These are phyloP conservation scores for Brevimyrus niger DNA, from an alignment of 2,113 vertebrate genomes.

Conservation along the genomic window DNA sequence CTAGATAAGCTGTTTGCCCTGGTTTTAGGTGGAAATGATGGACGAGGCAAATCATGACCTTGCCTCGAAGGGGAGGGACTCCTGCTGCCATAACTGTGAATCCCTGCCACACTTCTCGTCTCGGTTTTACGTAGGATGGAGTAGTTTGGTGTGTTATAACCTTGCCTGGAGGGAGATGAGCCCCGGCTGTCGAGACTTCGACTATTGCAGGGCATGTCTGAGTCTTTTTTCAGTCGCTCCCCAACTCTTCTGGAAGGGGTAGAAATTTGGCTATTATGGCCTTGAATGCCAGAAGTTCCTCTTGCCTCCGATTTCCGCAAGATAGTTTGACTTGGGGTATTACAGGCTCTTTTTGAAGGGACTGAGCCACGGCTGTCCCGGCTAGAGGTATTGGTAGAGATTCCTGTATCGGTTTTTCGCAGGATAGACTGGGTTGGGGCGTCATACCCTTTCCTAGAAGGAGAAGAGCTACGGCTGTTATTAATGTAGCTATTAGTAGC, in stretches of 20 bases:
- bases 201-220: constrained; percentile 20
- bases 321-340: constrained; percentile 38
- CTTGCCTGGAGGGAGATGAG: constrained; percentile 38
- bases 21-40: constrained; percentile 23
- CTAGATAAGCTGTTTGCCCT: constrained; percentile 21
- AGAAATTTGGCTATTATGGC: constrained; percentile 48
- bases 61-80: constrained; percentile 30
- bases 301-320: constrained; percentile 45
- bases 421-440: constrained; percentile 14
- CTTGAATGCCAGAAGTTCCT: constrained; percentile 31
- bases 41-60: constrained; percentile 17
- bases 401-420: constrained; percentile 13
- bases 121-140: constrained; percentile 20
- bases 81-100: constrained; percentile 13
- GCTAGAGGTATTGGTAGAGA: not conserved
- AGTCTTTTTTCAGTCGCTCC: constrained; percentile 35
- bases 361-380: constrained; percentile 28
- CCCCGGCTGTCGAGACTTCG: constrained; percentile 34
- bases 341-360: constrained; percentile 30
- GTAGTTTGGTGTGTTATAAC: constrained; percentile 24
- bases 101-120: constrained; percentile 7
- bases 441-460: constrained; percentile 18
- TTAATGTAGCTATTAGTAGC: constrained; percentile 28
- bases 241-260: constrained; percentile 41
- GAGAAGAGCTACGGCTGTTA: constrained; percentile 27